Percentiles rank a stretch among this genome's conserved stretches.
phyloP scores from a whole-genome alignment of 2,113 vertebrate genomes.

The Chloroceryle aenea region DNA sequence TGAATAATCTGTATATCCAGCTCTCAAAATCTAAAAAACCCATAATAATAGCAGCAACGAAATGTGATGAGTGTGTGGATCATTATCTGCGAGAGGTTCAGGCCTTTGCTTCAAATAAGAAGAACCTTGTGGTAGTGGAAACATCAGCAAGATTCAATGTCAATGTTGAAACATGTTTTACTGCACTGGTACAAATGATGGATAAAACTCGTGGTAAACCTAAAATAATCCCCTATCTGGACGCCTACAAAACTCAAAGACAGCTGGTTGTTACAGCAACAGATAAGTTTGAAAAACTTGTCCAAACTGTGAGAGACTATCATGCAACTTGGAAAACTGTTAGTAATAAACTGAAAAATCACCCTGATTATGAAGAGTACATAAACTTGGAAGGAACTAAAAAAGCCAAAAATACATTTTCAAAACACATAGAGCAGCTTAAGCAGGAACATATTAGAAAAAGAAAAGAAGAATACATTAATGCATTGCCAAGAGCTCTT shows the following conservation, averaged over 20 bases:
- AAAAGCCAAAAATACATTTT: slow-evolving; percentile 93
- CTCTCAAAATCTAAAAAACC: slow-evolving; percentile 96
- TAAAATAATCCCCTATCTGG: slow-evolving; percentile 95
- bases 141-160: slow-evolving; percentile 91
- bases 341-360: slow-evolving; percentile 92
- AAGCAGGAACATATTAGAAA: slow-evolving; percentile 97
- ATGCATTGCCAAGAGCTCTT: slow-evolving; percentile 93
- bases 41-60: slow-evolving; percentile 94
- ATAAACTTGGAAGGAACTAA: slow-evolving; percentile 94
- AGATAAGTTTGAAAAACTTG: slow-evolving; percentile 93
- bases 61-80: slow-evolving; percentile 96
- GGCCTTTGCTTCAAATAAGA: slow-evolving; percentile 94
- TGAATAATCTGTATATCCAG: slow-evolving; percentile 94
- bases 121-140: slow-evolving; percentile 93
- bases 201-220: slow-evolving; percentile 96
- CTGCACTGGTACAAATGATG: slow-evolving; percentile 93
- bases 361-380: slow-evolving; percentile 93
- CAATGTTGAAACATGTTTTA: slow-evolving; percentile 94
- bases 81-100: slow-evolving; percentile 97
- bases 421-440: slow-evolving; percentile 94
- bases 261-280: slow-evolving; percentile 91
- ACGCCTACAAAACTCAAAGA: slow-evolving; percentile 94
- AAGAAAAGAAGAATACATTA: slow-evolving; percentile 94
- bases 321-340: slow-evolving; percentile 95
- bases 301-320: slow-evolving; percentile 93